Conservation (phyloP, 2,888 invertebrate genomes). For the Harpalus rufipes region DNA sequence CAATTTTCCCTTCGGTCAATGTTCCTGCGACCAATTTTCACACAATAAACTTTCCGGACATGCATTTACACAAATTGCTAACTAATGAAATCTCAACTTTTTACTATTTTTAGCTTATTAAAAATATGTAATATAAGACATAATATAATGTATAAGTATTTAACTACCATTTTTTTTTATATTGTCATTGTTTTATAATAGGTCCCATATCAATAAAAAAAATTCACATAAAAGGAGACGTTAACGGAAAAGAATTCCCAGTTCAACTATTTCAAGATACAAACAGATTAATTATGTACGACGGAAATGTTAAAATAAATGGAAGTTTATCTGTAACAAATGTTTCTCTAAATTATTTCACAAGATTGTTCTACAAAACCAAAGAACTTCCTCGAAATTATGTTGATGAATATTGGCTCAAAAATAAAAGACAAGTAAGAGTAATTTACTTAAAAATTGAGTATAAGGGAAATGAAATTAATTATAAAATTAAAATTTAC, state of each 20-base stretch:
- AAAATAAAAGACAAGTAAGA: constrained; percentile 46
- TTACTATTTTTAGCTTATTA: no score
- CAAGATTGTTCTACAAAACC: constrained; percentile 29
- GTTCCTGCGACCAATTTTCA: no score
- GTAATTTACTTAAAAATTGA: not conserved
- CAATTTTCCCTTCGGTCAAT: no score
- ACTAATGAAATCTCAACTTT: no score
- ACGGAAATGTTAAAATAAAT: constrained; percentile 58
- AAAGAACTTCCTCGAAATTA: constrained; percentile 9
- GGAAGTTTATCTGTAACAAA: constrained; percentile 29
- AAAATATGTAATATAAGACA: no score
- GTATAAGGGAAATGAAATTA: no score
- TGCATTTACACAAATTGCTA: no score
- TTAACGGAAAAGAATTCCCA: constrained; percentile 31
- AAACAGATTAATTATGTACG: constrained; percentile 40
- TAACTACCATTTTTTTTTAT: not conserved
- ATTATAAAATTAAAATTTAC: no score
- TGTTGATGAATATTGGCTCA: constrained; percentile 40
- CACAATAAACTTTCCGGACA: not conserved
- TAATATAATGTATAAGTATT: no score
- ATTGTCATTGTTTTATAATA: not conserved
- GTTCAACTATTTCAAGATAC: constrained; percentile 40
- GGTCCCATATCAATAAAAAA: constrained; percentile 47
- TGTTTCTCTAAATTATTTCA: not conserved
- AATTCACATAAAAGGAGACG: constrained; percentile 37